Evolutionary conservation across 2,797 vertebrate species (phyloP), one percentile per base, ranked within the genome.

Genomic region (Tympanoctomys barrerae): DNA sequence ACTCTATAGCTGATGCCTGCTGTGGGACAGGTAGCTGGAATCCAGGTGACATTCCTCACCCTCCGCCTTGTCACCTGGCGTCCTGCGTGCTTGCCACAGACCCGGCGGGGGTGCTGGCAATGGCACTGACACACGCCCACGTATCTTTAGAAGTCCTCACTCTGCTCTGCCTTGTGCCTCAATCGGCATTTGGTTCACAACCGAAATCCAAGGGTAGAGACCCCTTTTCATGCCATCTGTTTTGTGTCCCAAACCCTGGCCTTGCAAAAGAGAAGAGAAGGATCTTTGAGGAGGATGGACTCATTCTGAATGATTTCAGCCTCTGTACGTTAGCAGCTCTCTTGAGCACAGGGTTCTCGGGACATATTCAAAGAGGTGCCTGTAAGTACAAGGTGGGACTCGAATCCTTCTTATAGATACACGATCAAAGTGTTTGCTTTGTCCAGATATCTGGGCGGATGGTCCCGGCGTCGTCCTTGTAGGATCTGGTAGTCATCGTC

Each of bases 231-330:
- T 42, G 24, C 91, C 91, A 88, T 93, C 91, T 97, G 93, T 13
- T 88, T 52, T 10, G 75, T 88, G 96, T 91, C 94, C 88, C 90
- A 92, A 75, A 83, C 42, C 49, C 73, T 9, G 36, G 39, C 66
- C 96, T 93, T 91, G 46, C 85, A 61, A 87, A 89, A 85, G 57
- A 79, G 57, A 79, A 61, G 87, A 94, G 59, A 91, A 92, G 26
- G 66, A 42, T 73, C 83, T 94, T 91, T 71, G 31, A 93, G 93
- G 81, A 87, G 1, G 16, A 81, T 1, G 4, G 85, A 91, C 92
- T 91, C 66, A 59, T 68, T 39, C 68, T 87, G 79, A 85, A 66
- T 12, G 52, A 71, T 86, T 92, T 84, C 83, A 36, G 87, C 85
- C n/a, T 89, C 49, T 39, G 52, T 10, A 79, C 39, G 49, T 31